Percentiles rank a stretch among this genome's conserved stretches.
Evolutionary conservation across 2,797 vertebrate genomes (phyloP).

Genomic region (Smutsia temminckii): DNA sequence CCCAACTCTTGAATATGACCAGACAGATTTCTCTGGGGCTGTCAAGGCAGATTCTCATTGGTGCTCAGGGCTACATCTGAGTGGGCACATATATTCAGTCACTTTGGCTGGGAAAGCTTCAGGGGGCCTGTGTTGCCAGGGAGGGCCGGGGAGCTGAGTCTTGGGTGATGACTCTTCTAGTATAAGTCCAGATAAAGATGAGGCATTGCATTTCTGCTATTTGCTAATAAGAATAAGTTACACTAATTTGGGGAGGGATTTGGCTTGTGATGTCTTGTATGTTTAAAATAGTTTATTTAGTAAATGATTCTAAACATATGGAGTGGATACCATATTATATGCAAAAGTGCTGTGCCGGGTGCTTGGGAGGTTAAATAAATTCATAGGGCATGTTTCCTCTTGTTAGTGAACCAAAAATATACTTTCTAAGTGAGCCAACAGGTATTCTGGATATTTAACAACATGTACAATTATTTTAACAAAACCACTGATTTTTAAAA

Average conservation of each 20-base stretch:
- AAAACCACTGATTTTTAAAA: background rate
- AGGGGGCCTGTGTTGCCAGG: background rate
- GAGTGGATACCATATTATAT: background rate
- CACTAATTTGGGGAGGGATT: background rate
- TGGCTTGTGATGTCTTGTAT: background rate
- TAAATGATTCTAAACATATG: background rate
- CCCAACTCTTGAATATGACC: background rate
- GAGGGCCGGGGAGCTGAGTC: background rate
- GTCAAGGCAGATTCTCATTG: background rate
- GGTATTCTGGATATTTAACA: background rate
- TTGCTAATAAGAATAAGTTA: slow-evolving; percentile 1
- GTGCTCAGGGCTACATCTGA: background rate
- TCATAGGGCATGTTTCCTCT: background rate
- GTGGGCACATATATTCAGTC: background rate
- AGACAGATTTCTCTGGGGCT: background rate
- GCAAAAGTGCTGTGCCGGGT: background rate
- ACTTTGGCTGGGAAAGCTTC: background rate
- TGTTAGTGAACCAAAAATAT: background rate
- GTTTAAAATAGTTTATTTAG: background rate
- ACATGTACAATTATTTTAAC: background rate
- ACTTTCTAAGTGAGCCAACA: background rate
- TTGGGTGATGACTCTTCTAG: background rate
- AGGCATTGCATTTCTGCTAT: background rate
- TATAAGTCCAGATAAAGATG: background rate
- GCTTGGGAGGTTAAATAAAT: background rate